A percentile compares a stretch with the other conserved stretches of the same genome.
Conservation (phyloP, 2,888 invertebrate genomes). For the Ochlodes sylvanus region DNA sequence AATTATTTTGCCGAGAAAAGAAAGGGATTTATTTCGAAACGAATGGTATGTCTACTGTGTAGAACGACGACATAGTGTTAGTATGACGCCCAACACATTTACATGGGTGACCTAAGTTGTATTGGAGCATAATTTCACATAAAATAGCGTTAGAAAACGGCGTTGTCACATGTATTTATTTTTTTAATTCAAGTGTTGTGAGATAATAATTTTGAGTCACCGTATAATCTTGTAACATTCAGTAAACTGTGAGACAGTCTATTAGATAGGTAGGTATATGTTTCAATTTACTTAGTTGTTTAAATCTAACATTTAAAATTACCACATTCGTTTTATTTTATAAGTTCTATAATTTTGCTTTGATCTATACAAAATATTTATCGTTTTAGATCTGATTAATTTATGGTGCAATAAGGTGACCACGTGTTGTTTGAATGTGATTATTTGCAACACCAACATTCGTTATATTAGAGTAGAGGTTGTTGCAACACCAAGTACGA, state of each 20-base stretch:
- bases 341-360: slow-evolving; percentile 83
- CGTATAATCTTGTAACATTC: slow-evolving; percentile 62
- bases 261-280: slow-evolving; percentile 76
- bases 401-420: slow-evolving; percentile 57
- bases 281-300: slow-evolving; percentile 71
- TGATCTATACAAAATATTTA: slow-evolving; percentile 77
- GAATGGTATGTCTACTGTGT: slow-evolving; percentile 84
- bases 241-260: slow-evolving; percentile 75
- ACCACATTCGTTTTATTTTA: slow-evolving; percentile 71
- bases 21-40: slow-evolving; percentile 81
- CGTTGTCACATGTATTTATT: slow-evolving; percentile 50
- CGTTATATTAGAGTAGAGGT: slow-evolving; percentile 45
- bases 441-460: slow-evolving; percentile 11
- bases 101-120: slow-evolving; percentile 29
- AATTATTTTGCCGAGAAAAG: slow-evolving; percentile 41
- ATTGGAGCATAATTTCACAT: slow-evolving; percentile 44
- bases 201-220: slow-evolving; percentile 63
- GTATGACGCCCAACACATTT: slow-evolving; percentile 64
- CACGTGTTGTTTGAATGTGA: slow-evolving; percentile 16
- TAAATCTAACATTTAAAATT: slow-evolving; percentile 71
- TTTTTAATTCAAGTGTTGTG: slow-evolving; percentile 66
- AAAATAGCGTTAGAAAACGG: slow-evolving; percentile 33
- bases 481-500: slow-evolving; percentile 49
- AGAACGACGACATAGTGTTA: slow-evolving; percentile 78
- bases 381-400: slow-evolving; percentile 75